A percentile compares a stretch with the other conserved stretches of the same genome.
These are phyloP conservation scores for Apodemus agrarius DNA, from an alignment of 2,797 vertebrate genomes.

Conservation along the genomic window DNA sequence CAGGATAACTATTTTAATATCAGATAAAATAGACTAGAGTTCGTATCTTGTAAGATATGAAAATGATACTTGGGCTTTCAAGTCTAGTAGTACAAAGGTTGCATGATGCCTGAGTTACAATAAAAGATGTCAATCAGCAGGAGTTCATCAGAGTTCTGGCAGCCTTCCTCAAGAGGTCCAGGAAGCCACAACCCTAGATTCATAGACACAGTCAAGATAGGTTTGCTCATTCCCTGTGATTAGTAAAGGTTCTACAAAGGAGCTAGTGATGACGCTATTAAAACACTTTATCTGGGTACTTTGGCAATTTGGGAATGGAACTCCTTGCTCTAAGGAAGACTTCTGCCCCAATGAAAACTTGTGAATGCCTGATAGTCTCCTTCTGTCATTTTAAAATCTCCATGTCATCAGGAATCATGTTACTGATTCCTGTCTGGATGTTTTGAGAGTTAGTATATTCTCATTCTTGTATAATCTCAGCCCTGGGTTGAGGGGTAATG, in stretches of 20 bases:
- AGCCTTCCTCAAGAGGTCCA: slow-evolving; percentile 96
- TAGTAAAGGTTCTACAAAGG: slow-evolving; percentile 97
- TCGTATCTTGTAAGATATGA: not conserved
- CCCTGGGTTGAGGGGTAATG: too few relatives aligned
- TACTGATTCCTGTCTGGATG: not conserved
- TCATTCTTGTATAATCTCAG: not conserved
- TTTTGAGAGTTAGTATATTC: too few relatives aligned
- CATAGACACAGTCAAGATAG: slow-evolving; percentile 95
- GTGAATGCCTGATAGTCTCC: not conserved
- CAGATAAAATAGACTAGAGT: not conserved
- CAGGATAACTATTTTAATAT: not conserved
- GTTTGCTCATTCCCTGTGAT: slow-evolving; percentile 94
- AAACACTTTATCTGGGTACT: not conserved
- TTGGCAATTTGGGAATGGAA: not conserved
- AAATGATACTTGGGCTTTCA: slow-evolving; percentile 71
- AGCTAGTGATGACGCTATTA: slow-evolving; percentile 87
- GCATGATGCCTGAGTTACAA: slow-evolving; percentile 94
- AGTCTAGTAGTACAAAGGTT: slow-evolving; percentile 88
- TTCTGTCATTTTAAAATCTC: not conserved
- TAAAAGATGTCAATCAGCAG: slow-evolving; percentile 98
- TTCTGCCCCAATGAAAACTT: not conserved
- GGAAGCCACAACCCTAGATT: slow-evolving; percentile 95
- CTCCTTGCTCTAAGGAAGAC: not conserved
- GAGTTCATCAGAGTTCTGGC: slow-evolving; percentile 95
- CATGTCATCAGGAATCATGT: too few relatives aligned